These are phyloP conservation scores for Pachliopta kotzebuea DNA, from an alignment of 2,888 invertebrate species.

Conservation along the genomic window DNA sequence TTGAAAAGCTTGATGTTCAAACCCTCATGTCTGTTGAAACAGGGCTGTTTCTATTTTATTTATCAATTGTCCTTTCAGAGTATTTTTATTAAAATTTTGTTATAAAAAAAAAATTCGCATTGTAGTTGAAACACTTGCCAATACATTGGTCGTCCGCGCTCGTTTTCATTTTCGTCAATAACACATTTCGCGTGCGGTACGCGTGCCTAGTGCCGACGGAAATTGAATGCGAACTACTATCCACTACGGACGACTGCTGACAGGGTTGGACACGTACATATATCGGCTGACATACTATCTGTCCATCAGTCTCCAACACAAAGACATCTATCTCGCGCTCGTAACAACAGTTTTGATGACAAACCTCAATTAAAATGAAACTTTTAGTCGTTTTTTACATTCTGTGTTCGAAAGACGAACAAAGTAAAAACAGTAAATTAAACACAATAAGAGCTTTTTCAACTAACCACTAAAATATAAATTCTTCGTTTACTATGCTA, in stretches of 20 bases:
- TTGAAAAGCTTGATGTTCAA: too few species aligned
- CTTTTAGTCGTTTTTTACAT: slow-evolving; percentile 14
- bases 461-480: too few species aligned
- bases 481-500: too few species aligned
- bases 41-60: too few species aligned
- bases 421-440: too few species aligned
- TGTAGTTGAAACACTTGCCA: slow-evolving; percentile 37
- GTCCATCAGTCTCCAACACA: slow-evolving; percentile 44
- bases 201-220: slow-evolving; percentile 50
- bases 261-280: slow-evolving; percentile 31
- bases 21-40: too few species aligned
- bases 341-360: slow-evolving; percentile 38
- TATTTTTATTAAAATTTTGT: not conserved
- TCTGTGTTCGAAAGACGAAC: not conserved
- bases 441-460: not conserved
- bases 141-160: slow-evolving; percentile 37
- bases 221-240: slow-evolving; percentile 64
- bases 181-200: slow-evolving; percentile 45
- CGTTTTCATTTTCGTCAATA: slow-evolving; percentile 46
- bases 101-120: slow-evolving; percentile 13
- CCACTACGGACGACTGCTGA: slow-evolving; percentile 47
- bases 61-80: too few species aligned
- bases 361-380: slow-evolving; percentile 39
- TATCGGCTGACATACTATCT: slow-evolving; percentile 38
- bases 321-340: slow-evolving; percentile 54